Percentiles rank a stretch among this genome's conserved stretches.
These are phyloP conservation scores for Cremastinae sp. DNA, from an alignment of 2,888 invertebrate species.

Conservation along the genomic window DNA sequence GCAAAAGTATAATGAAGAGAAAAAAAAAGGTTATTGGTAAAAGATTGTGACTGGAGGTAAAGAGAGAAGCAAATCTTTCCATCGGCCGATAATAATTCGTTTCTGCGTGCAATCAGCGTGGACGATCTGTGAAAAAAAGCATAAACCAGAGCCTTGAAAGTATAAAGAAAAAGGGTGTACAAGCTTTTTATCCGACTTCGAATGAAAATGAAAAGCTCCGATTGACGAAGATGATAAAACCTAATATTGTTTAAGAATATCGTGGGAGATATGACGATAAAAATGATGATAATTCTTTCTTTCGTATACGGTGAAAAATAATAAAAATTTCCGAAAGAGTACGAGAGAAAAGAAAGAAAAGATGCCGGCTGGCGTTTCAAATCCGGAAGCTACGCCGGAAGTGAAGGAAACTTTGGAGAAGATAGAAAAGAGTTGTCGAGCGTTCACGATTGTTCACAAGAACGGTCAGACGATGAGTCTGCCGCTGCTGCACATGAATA, in stretches of 20 bases:
- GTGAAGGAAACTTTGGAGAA: constrained; percentile 65
- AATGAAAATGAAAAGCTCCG: not conserved
- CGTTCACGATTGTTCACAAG: constrained; percentile 76
- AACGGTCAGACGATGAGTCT: constrained; percentile 72
- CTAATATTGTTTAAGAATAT: no score
- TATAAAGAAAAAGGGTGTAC: not conserved
- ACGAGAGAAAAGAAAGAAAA: constrained; percentile 31
- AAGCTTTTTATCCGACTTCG: no score
- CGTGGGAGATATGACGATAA: no score
- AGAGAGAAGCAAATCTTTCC: not conserved
- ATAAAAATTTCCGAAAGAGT: not conserved
- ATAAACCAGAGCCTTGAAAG: not conserved
- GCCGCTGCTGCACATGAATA: constrained; percentile 73
- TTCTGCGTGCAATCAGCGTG: constrained; percentile 14
- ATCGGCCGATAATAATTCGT: constrained; percentile 6
- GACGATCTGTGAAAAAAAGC: constrained; percentile 23
- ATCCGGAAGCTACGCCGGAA: constrained; percentile 67
- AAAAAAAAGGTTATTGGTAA: constrained; percentile 7
- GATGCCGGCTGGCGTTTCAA: constrained; percentile 76
- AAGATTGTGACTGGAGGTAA: not conserved
- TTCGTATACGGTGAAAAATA: not conserved
- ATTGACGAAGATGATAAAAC: no score
- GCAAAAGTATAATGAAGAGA: constrained; percentile 27
- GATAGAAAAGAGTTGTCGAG: constrained; percentile 65
- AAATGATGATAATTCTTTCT: no score